phyloP scores from a whole-genome alignment of 1,140 invertebrate genomes.

The Dinoponera quadriceps region DNA sequence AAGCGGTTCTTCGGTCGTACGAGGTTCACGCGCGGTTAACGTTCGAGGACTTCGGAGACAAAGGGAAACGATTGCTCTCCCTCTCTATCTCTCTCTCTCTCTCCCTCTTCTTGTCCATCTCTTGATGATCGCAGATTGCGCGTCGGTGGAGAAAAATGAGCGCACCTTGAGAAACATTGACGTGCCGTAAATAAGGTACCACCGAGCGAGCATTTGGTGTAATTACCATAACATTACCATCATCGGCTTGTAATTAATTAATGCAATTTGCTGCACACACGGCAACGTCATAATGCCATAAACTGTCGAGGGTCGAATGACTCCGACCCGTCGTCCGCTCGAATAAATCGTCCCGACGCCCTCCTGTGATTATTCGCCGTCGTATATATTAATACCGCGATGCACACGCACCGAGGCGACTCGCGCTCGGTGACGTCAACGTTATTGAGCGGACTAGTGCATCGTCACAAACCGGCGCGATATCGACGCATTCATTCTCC shows the following conservation, averaged over 20 bases:
- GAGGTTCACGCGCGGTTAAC: conserved; percentile 40
- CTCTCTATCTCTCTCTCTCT: too few species aligned
- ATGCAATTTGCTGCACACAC: too few species aligned
- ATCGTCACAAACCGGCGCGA: conserved; percentile 16
- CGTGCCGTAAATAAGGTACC: conserved; percentile 27
- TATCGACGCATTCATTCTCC: conserved; percentile 37
- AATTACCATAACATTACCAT: conserved; percentile 11
- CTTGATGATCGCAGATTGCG: background rate
- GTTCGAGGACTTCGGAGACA: conserved; percentile 35
- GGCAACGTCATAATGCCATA: too few species aligned
- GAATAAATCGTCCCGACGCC: too few species aligned
- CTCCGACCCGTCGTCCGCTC: too few species aligned
- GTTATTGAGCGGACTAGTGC: conserved; percentile 2
- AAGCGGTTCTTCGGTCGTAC: conserved; percentile 36
- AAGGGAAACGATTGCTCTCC: conserved; percentile 19
- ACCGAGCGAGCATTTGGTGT: background rate
- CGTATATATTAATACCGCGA: too few species aligned
- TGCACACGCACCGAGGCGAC: too few species aligned
- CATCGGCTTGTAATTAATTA: too few species aligned
- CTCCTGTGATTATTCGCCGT: too few species aligned
- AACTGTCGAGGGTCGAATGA: too few species aligned
- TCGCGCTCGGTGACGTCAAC: conserved; percentile 1
- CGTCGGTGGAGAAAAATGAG: conserved; percentile 23
- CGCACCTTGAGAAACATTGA: conserved; percentile 10
- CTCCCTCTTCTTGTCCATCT: background rate